phyloP scores from a whole-genome alignment of 1,140 invertebrate genomes.

The Lasaia peninsularis region DNA sequence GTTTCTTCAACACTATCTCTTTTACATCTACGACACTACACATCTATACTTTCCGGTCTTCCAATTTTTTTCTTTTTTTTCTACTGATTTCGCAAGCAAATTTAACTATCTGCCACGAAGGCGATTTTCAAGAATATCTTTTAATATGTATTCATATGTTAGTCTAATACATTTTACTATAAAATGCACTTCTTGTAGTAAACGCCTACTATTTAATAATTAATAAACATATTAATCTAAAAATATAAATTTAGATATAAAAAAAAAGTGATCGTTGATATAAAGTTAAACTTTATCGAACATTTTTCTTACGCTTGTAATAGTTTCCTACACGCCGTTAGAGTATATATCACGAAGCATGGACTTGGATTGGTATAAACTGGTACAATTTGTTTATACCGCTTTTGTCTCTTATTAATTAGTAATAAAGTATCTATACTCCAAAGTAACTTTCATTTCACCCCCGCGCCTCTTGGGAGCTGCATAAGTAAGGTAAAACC shows the following conservation, averaged over 20 bases:
- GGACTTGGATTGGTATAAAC: slow-evolving; percentile 37
- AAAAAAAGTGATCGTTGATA: slow-evolving; percentile 45
- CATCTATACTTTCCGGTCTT: slow-evolving; percentile 43
- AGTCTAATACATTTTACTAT: slow-evolving; percentile 37
- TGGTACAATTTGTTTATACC: slow-evolving; percentile 38
- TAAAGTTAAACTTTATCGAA: slow-evolving; percentile 44
- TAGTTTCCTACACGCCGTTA: slow-evolving; percentile 45
- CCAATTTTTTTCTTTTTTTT: slow-evolving; percentile 37
- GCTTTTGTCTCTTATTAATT: slow-evolving; percentile 66
- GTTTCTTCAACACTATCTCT: slow-evolving; percentile 16
- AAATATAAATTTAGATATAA: slow-evolving; percentile 53
- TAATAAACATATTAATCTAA: slow-evolving; percentile 36
- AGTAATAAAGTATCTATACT: slow-evolving; percentile 76
- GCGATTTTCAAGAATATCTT: slow-evolving; percentile 18
- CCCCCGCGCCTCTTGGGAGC: slow-evolving; percentile 62
- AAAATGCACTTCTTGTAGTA: slow-evolving; percentile 63
- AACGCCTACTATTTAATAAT: slow-evolving; percentile 53
- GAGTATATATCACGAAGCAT: slow-evolving; percentile 46
- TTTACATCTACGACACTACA: slow-evolving; percentile 36
- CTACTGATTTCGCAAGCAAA: slow-evolving; percentile 53
- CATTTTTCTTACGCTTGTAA: slow-evolving; percentile 55
- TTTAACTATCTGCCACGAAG: slow-evolving; percentile 56
- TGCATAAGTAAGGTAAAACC: slow-evolving; percentile 61
- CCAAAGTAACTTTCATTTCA: slow-evolving; percentile 76
- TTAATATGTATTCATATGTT: slow-evolving; percentile 26